Conservation (phyloP, 2,888 invertebrate genomes). For the Dastarcus helophoroides region DNA sequence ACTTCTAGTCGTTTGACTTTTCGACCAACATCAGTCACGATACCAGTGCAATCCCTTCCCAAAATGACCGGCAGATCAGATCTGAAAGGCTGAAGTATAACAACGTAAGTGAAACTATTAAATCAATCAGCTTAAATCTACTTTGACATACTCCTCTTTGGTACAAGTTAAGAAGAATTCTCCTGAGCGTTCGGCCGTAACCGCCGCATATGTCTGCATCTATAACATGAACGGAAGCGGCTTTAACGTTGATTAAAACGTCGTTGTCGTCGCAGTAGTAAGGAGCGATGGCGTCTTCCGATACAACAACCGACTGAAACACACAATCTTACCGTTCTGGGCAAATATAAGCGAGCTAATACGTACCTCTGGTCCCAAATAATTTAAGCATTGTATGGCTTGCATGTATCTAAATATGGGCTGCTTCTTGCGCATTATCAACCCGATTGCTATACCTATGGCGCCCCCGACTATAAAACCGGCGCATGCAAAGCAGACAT, state of each 20-base stretch:
- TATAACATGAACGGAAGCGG: slow-evolving; percentile 46
- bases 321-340: too few relatives aligned
- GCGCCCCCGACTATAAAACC: slow-evolving; percentile 36
- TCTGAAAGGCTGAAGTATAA: slow-evolving; percentile 26
- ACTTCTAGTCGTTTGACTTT: slow-evolving; percentile 46
- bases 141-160: too few relatives aligned
- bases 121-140: too few relatives aligned
- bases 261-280: slow-evolving; percentile 42
- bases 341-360: not conserved
- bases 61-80: slow-evolving; percentile 44
- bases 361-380: slow-evolving; percentile 38
- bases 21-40: slow-evolving; percentile 48
- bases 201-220: slow-evolving; percentile 49
- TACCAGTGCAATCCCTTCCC: slow-evolving; percentile 52
- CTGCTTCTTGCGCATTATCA: slow-evolving; percentile 27
- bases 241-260: slow-evolving; percentile 49
- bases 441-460: slow-evolving; percentile 35
- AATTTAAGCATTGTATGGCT: slow-evolving; percentile 38
- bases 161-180: slow-evolving; percentile 24
- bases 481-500: slow-evolving; percentile 35
- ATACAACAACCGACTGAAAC: slow-evolving; percentile 40
- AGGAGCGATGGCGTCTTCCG: slow-evolving; percentile 45
- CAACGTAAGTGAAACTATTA: too few relatives aligned
- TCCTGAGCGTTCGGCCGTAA: slow-evolving; percentile 35
- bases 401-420: slow-evolving; percentile 37